Evolutionary conservation across 2,888 invertebrate genomes (phyloP).

Genomic region (Gymnoscelis rufifasciata): DNA sequence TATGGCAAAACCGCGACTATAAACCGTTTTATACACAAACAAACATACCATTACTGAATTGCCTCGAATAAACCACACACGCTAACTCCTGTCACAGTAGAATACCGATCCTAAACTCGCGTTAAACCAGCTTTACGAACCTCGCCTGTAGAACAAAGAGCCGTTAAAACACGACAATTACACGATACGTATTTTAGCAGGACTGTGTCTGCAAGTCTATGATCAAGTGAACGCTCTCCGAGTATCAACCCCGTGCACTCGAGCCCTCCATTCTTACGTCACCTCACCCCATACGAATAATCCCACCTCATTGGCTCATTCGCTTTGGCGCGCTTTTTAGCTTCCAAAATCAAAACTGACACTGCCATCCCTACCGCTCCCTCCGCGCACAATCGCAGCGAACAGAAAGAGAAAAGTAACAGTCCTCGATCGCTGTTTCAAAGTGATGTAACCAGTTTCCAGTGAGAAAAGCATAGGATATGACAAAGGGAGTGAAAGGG

Average conservation of each 20-base stretch:
- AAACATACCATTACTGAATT: slow-evolving; percentile 57
- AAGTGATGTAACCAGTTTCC: slow-evolving; percentile 68
- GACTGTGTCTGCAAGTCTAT: slow-evolving; percentile 59
- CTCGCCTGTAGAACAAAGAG: slow-evolving; percentile 63
- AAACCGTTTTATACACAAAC: slow-evolving; percentile 62
- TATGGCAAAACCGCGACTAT: slow-evolving; percentile 67
- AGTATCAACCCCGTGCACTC: slow-evolving; percentile 69
- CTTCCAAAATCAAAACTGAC: slow-evolving; percentile 44
- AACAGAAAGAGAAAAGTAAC: slow-evolving; percentile 53
- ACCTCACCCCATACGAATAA: slow-evolving; percentile 71
- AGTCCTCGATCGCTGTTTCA: slow-evolving; percentile 46
- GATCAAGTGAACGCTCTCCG: slow-evolving; percentile 71
- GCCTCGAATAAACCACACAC: slow-evolving; percentile 69
- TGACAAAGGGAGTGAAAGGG: slow-evolving; percentile 42
- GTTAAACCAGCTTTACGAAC: slow-evolving; percentile 60
- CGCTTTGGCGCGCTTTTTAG: slow-evolving; percentile 75
- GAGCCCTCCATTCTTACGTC: slow-evolving; percentile 64
- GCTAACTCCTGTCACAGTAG: slow-evolving; percentile 57
- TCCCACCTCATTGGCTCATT: slow-evolving; percentile 54
- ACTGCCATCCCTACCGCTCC: slow-evolving; percentile 46
- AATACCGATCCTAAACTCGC: slow-evolving; percentile 54
- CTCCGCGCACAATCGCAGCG: slow-evolving; percentile 36
- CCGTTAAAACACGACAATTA: slow-evolving; percentile 54
- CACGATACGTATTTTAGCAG: slow-evolving; percentile 52
- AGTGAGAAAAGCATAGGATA: slow-evolving; percentile 46